Base-by-base conservation (phyloP, 2,888 invertebrate genomes). In the Melieria picta region DNA sequence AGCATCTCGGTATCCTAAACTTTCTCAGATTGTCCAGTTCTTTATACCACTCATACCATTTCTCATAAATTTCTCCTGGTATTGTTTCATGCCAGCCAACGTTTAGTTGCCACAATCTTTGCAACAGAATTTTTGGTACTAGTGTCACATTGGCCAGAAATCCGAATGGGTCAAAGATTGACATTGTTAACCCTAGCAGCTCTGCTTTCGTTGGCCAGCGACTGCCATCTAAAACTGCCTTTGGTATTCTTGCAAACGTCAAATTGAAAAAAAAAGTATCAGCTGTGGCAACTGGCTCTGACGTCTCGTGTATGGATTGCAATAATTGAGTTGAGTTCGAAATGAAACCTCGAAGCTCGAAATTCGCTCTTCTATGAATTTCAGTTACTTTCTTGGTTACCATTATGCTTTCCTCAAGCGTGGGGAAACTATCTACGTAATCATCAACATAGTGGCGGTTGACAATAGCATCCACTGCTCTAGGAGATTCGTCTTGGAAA, bases 201-300 rank as follows among this genome's bases (percentile, higher is more conserved):
- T 71, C 71, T 43, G 64, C 67, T 45, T 72, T 74, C 5, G 69
- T 74, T 67, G 69, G 68, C 16, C 55, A 64, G 52, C 63, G 69
- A 56, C 16, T 47, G 13, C 58, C 67, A 43, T 46, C 43, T 50
- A 62, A 63, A 55, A 67, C 69, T 52, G 65, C 65, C 45, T 60
- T 48, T 5, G 70, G 62, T 56, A 75, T 57, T 62, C 43, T 75
- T 4, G 65, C 46, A 50, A 75, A 72, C 46, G 68, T 71, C 48
- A 72, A 68, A 55, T 65, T 62, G 56, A 66, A 75, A 13, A 63
- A 71, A 47, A 71, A 72, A 46, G 58, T 50, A 43, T 72, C 70
- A 52, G 48, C n/a, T n/a, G n/a, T n/a, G n/a, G n/a, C n/a, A n/a
- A n/a, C n/a, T n/a, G n/a, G n/a, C n/a, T n/a, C n/a, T n/a, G n/a